These are phyloP conservation scores for Machimus rusticus DNA, from an alignment of 2,888 invertebrate species.

Conservation along the genomic window DNA sequence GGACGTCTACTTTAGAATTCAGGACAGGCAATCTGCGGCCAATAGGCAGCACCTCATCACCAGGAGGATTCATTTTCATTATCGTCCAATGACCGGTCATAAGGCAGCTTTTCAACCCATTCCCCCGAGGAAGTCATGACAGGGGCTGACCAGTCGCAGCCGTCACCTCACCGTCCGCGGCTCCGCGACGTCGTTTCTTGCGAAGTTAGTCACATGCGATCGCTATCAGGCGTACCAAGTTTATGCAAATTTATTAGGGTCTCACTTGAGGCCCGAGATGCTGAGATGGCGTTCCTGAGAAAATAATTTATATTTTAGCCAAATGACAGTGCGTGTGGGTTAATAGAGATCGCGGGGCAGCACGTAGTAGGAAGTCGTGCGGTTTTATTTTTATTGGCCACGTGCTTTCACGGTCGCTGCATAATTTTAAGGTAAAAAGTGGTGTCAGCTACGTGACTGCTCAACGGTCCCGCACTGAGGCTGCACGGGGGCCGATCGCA, in stretches of 20 bases:
- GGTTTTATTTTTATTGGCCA: constrained; percentile 22
- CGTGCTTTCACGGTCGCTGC: constrained; percentile 13
- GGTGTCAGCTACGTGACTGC: constrained; percentile 14
- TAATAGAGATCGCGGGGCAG: constrained; percentile 28
- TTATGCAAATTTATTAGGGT: constrained; percentile 36
- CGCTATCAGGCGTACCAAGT: constrained; percentile 22
- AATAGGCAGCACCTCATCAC: background rate
- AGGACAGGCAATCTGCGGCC: background rate
- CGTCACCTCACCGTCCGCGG: background rate
- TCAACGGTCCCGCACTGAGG: background rate
- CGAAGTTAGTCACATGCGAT: constrained; percentile 25
- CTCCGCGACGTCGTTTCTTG: background rate
- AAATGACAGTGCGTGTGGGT: constrained; percentile 37
- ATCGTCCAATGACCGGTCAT: constrained; percentile 30
- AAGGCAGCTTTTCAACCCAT: constrained; percentile 22
- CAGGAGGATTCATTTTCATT: constrained; percentile 9
- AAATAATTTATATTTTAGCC: constrained; percentile 26
- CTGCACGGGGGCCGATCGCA: background rate
- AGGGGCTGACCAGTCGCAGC: background rate
- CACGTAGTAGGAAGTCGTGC: constrained; percentile 15
- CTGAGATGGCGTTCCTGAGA: constrained; percentile 18
- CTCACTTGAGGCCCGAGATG: constrained; percentile 5
- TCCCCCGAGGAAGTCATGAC: constrained; percentile 11
- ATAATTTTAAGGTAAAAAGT: background rate
- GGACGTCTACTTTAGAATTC: background rate